Conservation (phyloP, 1,140 invertebrate genomes). For the Lepidurus apus region DNA sequence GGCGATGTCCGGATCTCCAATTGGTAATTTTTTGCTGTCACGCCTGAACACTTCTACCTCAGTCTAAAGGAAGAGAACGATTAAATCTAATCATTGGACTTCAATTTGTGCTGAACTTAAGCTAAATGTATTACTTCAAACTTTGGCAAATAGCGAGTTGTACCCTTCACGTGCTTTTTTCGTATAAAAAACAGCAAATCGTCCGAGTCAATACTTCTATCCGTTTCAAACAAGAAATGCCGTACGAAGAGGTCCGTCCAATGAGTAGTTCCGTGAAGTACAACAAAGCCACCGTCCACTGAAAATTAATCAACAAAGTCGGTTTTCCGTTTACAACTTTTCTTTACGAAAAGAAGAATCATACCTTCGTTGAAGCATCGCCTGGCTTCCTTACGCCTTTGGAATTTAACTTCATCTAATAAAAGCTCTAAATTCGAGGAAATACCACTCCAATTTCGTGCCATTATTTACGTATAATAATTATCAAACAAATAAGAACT, state of each 20-base stretch:
- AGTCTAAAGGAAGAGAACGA: slow-evolving; percentile 55
- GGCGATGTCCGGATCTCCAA: slow-evolving; percentile 90
- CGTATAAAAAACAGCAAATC: slow-evolving; percentile 93
- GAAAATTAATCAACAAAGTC: slow-evolving; percentile 29
- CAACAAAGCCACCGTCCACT: slow-evolving; percentile 78
- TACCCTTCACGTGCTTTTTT: slow-evolving; percentile 80
- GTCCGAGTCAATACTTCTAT: slow-evolving; percentile 80
- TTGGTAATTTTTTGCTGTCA: slow-evolving; percentile 91
- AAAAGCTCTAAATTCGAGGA: slow-evolving; percentile 74
- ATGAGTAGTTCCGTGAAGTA: slow-evolving; percentile 85
- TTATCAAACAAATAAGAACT: too few relatives aligned
- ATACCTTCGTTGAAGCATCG: slow-evolving; percentile 78
- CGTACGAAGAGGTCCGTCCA: slow-evolving; percentile 94
- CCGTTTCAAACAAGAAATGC: slow-evolving; percentile 85
- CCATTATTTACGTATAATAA: not conserved
- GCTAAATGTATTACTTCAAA: slow-evolving; percentile 61
- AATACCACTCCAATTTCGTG: not conserved
- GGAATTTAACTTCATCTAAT: slow-evolving; percentile 83
- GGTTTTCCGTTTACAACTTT: not conserved
- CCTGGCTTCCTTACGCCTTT: slow-evolving; percentile 80
- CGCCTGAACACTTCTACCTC: slow-evolving; percentile 93
- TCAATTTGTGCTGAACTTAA: not conserved
- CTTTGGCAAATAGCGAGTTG: slow-evolving; percentile 75
- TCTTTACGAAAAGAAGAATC: slow-evolving; percentile 35
- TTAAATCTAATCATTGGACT: slow-evolving; percentile 11